Evolutionary conservation across 2,113 vertebrate species (phyloP).

Genomic region (Aplodontia rufa): DNA sequence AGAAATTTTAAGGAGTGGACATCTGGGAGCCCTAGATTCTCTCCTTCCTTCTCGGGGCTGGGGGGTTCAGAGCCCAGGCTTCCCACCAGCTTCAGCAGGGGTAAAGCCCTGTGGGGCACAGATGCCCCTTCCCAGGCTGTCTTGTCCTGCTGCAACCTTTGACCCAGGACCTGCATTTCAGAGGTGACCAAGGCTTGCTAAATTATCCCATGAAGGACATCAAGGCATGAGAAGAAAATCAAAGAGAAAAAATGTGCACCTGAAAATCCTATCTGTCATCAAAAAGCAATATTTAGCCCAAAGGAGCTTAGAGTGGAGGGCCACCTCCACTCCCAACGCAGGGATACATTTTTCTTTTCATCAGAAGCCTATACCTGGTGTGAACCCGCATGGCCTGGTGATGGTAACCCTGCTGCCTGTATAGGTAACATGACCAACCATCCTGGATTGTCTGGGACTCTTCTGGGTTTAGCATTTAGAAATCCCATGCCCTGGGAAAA

Average conservation of each 20-base stretch:
- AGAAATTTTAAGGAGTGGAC: neutral
- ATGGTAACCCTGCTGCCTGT: neutral
- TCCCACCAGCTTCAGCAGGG: no score
- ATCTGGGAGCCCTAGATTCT: neutral
- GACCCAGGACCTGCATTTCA: neutral
- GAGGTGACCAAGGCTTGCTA: conserved; percentile 17
- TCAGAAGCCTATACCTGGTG: neutral
- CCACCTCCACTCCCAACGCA: neutral
- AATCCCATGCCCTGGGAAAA: neutral
- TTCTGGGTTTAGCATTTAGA: neutral
- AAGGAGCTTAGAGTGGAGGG: neutral
- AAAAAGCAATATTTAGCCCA: neutral
- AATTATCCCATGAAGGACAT: neutral
- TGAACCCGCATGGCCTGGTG: neutral
- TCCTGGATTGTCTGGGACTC: neutral
- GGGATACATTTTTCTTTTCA: neutral
- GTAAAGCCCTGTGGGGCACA: rapidly evolving
- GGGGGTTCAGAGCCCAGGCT: neutral
- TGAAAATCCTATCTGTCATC: neutral
- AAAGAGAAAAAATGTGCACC: neutral
- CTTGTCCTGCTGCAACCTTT: neutral
- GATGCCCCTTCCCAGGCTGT: no score
- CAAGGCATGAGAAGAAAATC: neutral
- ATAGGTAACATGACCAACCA: neutral
- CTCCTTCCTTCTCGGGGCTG: neutral